Evolutionary conservation across 64 coral and sea anemone genomes (phyloP).

Genomic region (Hydrozoanthus tunicans): DNA sequence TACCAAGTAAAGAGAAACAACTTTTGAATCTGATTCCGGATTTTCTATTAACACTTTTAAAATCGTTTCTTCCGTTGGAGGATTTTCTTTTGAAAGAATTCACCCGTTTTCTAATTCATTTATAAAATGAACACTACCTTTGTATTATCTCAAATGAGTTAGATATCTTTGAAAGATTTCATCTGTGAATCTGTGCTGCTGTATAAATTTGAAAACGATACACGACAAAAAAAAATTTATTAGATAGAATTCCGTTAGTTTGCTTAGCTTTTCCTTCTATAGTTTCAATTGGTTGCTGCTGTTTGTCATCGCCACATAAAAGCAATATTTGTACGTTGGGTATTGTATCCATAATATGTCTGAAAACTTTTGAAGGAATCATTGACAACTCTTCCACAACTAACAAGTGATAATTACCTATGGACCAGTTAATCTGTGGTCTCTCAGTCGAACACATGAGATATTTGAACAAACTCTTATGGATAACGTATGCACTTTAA

Average conservation of each 20-base stretch:
- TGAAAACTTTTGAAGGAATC: too few relatives aligned
- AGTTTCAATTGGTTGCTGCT: conserved; percentile 44
- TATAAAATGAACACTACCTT: background rate
- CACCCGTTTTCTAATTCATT: background rate
- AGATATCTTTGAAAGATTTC: background rate
- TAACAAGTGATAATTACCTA: too few relatives aligned
- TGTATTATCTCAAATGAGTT: background rate
- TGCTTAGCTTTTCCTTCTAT: background rate
- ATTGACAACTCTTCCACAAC: too few relatives aligned
- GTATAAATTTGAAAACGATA: too few relatives aligned
- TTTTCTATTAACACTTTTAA: background rate
- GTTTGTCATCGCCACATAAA: conserved; percentile 32
- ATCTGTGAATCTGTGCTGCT: background rate
- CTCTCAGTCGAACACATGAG: too few relatives aligned
- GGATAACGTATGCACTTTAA: too few relatives aligned
- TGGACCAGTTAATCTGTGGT: too few relatives aligned
- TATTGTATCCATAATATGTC: too few relatives aligned
- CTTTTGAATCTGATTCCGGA: too few relatives aligned
- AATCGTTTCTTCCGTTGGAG: background rate
- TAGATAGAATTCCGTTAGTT: background rate
- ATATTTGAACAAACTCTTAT: too few relatives aligned
- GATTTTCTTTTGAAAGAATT: background rate
- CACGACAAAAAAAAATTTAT: background rate
- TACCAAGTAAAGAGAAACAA: too few relatives aligned
- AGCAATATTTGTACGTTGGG: too few relatives aligned